A percentile compares a stretch with the other conserved stretches of the same genome.
Evolutionary conservation across 1,140 invertebrate genomes (phyloP).

Genomic region (Bombus waltoni): DNA sequence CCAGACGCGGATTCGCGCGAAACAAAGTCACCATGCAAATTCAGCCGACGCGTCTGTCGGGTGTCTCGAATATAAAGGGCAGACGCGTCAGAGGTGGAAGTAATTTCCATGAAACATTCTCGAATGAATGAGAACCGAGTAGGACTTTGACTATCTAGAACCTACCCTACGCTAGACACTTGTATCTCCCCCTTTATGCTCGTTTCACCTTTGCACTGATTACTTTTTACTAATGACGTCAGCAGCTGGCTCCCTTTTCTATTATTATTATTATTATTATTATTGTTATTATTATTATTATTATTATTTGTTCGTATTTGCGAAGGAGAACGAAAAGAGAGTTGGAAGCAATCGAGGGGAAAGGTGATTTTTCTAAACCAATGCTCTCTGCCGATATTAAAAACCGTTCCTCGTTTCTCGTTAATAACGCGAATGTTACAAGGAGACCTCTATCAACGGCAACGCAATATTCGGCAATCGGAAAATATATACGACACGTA

Average conservation of each 20-base stretch:
- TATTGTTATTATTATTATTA: neutral
- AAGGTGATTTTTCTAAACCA: neutral
- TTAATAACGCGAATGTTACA: no score
- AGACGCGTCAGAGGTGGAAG: slow-evolving; percentile 61
- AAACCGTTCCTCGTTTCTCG: neutral
- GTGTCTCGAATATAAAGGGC: slow-evolving; percentile 56
- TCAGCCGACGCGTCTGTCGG: slow-evolving; percentile 57
- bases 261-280: no score
- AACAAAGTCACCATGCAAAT: slow-evolving; percentile 69
- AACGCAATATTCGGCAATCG: no score
- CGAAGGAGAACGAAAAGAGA: neutral
- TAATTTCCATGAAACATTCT: slow-evolving; percentile 72
- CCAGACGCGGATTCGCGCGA: slow-evolving; percentile 46
- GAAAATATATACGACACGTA: no score
- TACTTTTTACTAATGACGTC: neutral
- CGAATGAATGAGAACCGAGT: slow-evolving; percentile 62
- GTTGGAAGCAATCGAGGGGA: neutral
- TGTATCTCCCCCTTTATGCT: slow-evolving; percentile 33
- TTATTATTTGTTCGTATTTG: neutral
- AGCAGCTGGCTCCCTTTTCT: neutral
- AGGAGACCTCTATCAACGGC: no score
- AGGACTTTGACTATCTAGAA: slow-evolving; percentile 49
- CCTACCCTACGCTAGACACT: slow-evolving; percentile 44
- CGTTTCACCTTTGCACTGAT: slow-evolving; percentile 39
- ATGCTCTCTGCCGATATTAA: neutral